Conservation (phyloP, 2,888 invertebrate genomes). For the Platypus cylindrus region DNA sequence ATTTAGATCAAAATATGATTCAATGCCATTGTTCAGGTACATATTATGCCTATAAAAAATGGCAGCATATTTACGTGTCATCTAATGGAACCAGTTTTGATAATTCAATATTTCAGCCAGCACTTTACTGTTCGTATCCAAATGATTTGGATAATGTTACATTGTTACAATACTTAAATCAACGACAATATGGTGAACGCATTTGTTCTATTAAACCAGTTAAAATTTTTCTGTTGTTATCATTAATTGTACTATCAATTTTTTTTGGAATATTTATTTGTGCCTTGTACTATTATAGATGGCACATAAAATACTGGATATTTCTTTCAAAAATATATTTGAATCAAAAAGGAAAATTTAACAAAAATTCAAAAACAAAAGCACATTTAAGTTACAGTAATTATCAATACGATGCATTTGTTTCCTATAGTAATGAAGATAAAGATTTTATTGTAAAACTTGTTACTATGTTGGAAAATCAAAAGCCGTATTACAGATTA, state of each 20-base stretch:
- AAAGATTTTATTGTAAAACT: conserved; percentile 48
- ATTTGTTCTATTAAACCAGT: conserved; percentile 11
- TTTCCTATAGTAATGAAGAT: conserved; percentile 48
- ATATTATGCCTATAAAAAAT: conserved; percentile 7
- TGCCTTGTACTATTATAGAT: conserved; percentile 32
- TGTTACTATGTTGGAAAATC: conserved; percentile 46
- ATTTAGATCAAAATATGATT: conserved; percentile 42
- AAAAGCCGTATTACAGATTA: conserved; percentile 45
- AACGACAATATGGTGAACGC: conserved; percentile 11
- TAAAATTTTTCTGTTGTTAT: conserved; percentile 11
- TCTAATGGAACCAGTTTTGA: neutral
- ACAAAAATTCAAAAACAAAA: conserved; percentile 24
- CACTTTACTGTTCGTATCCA: conserved; percentile 19
- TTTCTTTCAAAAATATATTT: conserved; percentile 43
- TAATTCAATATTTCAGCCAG: conserved; percentile 8
- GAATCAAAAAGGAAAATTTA: conserved; percentile 31
- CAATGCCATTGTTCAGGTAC: conserved; percentile 39
- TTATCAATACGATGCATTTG: conserved; percentile 47
- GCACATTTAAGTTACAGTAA: conserved; percentile 18
- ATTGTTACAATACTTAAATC: conserved; percentile 19
- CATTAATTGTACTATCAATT: conserved; percentile 23
- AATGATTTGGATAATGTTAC: conserved; percentile 19
- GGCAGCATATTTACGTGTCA: neutral
- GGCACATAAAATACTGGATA: conserved; percentile 43
- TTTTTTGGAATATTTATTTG: conserved; percentile 37